Base-by-base conservation (phyloP, 2,797 vertebrate species). In the Ctenopoma multispine region DNA sequence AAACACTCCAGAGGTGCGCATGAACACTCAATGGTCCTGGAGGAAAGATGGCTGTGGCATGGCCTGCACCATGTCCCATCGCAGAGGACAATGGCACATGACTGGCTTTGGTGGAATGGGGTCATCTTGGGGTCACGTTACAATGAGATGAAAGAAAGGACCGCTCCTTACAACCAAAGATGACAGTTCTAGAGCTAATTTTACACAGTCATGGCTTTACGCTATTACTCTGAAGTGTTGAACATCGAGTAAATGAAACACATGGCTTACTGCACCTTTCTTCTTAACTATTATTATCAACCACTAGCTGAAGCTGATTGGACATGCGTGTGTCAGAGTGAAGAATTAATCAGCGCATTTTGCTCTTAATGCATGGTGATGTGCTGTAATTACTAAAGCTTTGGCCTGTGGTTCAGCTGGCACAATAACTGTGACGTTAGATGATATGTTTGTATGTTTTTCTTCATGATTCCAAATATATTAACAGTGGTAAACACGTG, bases 141-240 rank as follows among this genome's bases (percentile, higher is more conserved):
- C 83, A 72, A 92, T 90, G 93, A 87, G 64, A 94, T 91, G 93
- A 83, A 88, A 86, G 89, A 77, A 68, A 83, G 83, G 82, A 80
- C 70, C 53, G 92, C 92, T 92, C 91, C 92, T 92, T 90, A 93
- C 92, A 93, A 93, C 92, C 90, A 83, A 63, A 69, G 53, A 53
- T 65, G 21, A 62, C 34, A 9, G 40, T 58, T 34, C 3, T 11
- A 3, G n/a, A 54, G 61, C 23, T 59, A 49, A 18, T 62, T 62
- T 41, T 36, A 49, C 20, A 10, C 11, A 10, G 38, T 71, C 54
- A 49, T 49, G 53, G 9, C 13, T 55, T 47, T 31, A 65, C 40
- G 24, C 50, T 20, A 17, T 9, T 46, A 34, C 43, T 40, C 58
- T 23, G 7, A 57, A 17, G 55, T 58, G 29, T 21, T 24, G 53